Evolutionary conservation across 2,888 invertebrate genomes (phyloP), one percentile per base, ranked within the genome.

Genomic region (Melangyna quadrimaculata): DNA sequence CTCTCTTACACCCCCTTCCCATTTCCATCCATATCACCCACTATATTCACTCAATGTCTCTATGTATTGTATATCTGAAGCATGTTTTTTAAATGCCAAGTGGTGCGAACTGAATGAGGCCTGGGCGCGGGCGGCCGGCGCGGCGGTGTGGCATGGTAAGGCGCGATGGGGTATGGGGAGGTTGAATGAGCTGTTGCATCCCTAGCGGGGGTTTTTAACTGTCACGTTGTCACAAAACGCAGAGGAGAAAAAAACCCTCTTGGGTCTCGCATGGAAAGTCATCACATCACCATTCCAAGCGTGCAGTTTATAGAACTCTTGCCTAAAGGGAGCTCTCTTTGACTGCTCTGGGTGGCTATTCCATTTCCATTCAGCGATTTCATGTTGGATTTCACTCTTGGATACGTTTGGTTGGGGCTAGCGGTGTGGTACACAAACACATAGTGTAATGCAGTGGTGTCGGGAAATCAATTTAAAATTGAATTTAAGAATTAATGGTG

Each of bases 401-500:
- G 75, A 74, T 75, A 71, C 79, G 71, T 59, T 59, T 40, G 67
- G 72, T 43, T 80, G 74, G 71, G 69, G 55, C 40, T 73, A 69
- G 48, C 37, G 61, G 32, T 67, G 19, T 10, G 45, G 3, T 22
- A 3, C 57, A 35, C 10, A 57, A 3, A 22, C 19, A 59, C 35
- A 35, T 24, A 3, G 22, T 37, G 3, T 37, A 14, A 6, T 35
- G 12, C 7, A 10, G 3, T 19, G 43, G 29, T 14, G 32, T 14
- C 14, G 35, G 72, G 72, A 73, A 86, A 86, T 86, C 80, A 86
- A 80, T 86, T 86, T 77, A 63, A 77, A 86, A 86, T 86, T 81
- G 72, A 86, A 81, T 80, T 86, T 77, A 77, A 86, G 79, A 86
- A 77, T 81, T 86, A 86, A 81, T 86, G 86, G 77, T 43, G 86